Base-by-base conservation (phyloP, 2,797 vertebrate species). In the Yasuhikotakia modesta region DNA sequence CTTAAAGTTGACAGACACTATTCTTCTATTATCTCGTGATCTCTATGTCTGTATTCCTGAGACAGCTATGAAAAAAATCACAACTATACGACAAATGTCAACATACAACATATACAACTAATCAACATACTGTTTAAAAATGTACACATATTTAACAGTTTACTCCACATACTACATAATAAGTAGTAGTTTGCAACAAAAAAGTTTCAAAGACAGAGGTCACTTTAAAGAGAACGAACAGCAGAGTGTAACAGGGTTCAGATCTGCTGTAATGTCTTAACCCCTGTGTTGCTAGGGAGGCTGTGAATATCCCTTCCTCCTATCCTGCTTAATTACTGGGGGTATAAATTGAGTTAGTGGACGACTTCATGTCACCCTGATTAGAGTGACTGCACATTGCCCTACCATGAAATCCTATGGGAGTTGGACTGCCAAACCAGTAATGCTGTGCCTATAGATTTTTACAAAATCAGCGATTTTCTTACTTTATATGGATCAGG, bases 321-420 rank as follows among this genome's bases (percentile, higher is more conserved):
- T 88, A 89, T 92, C 85, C 85, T 88, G 88, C 86, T 89, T 88
- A 92, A 93, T 93, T 92, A 93, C 89, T 84, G 85, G 88, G 89
- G 86, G 87, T 87, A 90, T 90, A 92, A 89, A 84, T 43, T 81
- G 64, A 84, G 90, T 90, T 89, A 89, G 87, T 83, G 87, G 87
- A 90, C 90, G 88, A 90, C 87, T 91, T 89, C 89, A 91, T 91
- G 90, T 89, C 90, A 92, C 89, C 86, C 87, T 90, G 90, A 92
- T 91, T 91, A 91, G 76, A 65, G 87, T 84, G 88, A 89, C 81
- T 87, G 89, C 84, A 70, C 75, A 87, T 76, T 72, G 46, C n/a
- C 74, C 76, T 60, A 63, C 57, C 19, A 45, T 16, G 68, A 87
- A 90, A 92, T 90, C 90, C 89, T 86, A 87, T 87, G 71, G 22